Conservation (phyloP, 2,113 vertebrate species). For the Serranochromis macrocephalus region DNA sequence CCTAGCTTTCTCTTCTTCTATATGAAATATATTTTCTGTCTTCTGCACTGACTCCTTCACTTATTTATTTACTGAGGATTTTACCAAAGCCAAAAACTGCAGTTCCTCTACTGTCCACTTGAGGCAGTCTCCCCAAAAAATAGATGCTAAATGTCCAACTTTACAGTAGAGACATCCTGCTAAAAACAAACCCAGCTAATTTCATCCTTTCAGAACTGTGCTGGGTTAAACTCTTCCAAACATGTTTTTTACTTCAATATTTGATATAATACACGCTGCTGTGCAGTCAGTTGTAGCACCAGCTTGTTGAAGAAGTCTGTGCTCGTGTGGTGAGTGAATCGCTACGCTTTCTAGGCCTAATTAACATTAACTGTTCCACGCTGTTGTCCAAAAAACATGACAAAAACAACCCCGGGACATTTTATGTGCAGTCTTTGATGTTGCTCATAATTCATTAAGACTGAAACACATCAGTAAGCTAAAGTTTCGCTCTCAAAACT, state of each 20-base stretch:
- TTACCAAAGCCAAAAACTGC: background rate
- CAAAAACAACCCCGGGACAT: fast-evolving
- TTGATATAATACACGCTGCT: fast-evolving
- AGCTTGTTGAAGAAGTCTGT: background rate
- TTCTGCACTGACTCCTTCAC: background rate
- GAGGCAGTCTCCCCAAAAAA: background rate
- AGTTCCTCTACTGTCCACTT: background rate
- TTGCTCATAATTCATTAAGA: background rate
- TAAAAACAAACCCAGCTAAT: background rate
- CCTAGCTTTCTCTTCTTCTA: background rate
- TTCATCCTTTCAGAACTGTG: fast-evolving
- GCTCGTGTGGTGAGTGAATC: background rate
- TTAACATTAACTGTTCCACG: fast-evolving
- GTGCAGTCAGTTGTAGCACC: background rate
- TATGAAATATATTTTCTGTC: background rate
- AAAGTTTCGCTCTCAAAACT: fast-evolving
- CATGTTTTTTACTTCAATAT: background rate
- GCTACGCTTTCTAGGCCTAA: fast-evolving
- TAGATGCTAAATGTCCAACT: fast-evolving
- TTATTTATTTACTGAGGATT: fast-evolving
- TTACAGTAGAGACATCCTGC: background rate
- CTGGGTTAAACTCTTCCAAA: background rate
- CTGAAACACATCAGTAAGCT: fast-evolving
- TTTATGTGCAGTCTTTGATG: background rate
- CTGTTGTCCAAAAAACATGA: fast-evolving